Evolutionary conservation across 64 coral and sea anemone species (phyloP).

Genomic region (Pocillopora verrucosa): DNA sequence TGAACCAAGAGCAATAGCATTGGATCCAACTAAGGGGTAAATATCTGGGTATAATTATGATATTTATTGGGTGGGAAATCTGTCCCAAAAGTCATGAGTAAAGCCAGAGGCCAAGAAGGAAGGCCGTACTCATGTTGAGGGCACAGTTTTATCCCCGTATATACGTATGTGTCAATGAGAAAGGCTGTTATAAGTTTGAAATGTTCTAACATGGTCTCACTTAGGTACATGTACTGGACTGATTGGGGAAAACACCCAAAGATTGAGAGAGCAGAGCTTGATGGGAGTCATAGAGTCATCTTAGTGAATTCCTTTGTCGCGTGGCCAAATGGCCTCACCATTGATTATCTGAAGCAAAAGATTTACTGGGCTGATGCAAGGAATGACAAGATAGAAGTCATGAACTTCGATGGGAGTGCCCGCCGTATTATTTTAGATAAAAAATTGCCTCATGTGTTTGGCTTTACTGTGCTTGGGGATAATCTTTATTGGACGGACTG

Average conservation of each 20-base stretch:
- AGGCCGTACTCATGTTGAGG: too few relatives aligned
- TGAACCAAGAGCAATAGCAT: conserved; percentile 86
- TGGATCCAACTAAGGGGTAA: conserved; percentile 81
- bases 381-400: conserved; percentile 57
- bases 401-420: conserved; percentile 33
- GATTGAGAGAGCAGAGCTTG: conserved; percentile 62
- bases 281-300: conserved; percentile 54
- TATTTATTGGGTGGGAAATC: too few relatives aligned
- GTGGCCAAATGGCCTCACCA: conserved; percentile 57
- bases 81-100: too few relatives aligned
- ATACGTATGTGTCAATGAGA: too few relatives aligned
- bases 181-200: not conserved
- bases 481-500: conserved; percentile 61
- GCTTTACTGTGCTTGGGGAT: conserved; percentile 43
- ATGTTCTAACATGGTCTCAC: not conserved
- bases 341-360: conserved; percentile 30
- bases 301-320: conserved; percentile 47
- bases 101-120: too few relatives aligned
- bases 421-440: conserved; percentile 19
- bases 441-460: conserved; percentile 38
- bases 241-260: conserved; percentile 65
- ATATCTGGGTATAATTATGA: not conserved
- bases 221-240: conserved; percentile 81
- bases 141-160: too few relatives aligned
- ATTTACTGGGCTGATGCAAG: conserved; percentile 71